Percentiles rank a stretch among this genome's conserved stretches.
Conservation (phyloP, 37 sponge, comb jelly and placozoan species). For the Beroe forskalii region DNA sequence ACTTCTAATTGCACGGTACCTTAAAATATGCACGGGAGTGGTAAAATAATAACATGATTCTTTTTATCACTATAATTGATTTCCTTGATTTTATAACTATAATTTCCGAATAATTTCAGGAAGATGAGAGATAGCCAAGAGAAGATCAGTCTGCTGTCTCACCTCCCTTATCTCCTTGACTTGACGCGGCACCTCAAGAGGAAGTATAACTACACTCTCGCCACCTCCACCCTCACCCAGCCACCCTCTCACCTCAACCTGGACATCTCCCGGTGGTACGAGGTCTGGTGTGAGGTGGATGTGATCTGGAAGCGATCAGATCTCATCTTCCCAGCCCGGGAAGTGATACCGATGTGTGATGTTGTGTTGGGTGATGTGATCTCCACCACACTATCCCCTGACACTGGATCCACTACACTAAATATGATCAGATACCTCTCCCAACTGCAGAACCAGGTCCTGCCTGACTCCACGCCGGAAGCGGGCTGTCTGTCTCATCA, state of each 20-base stretch:
- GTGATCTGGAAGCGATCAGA: not conserved
- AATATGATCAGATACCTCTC: conserved; percentile 30
- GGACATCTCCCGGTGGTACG: not conserved
- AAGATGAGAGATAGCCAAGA: not conserved
- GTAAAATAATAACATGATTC: too few relatives aligned
- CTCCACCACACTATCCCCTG: not conserved
- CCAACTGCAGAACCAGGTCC: not conserved
- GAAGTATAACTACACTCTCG: not conserved
- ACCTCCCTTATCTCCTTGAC: not conserved
- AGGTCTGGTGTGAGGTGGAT: not conserved
- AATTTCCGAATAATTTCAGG: not conserved
- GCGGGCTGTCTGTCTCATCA: not conserved
- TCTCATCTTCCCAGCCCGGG: not conserved
- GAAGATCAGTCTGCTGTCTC: not conserved
- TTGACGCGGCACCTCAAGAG: not conserved
- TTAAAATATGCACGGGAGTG: too few relatives aligned
- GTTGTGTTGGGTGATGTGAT: not conserved
- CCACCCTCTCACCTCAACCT: not conserved
- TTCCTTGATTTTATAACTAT: too few relatives aligned
- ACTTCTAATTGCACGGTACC: too few relatives aligned
- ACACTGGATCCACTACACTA: not conserved
- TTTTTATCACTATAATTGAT: too few relatives aligned
- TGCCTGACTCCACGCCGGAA: not conserved
- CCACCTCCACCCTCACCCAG: not conserved
- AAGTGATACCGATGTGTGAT: not conserved